Conservation (phyloP, 2,113 vertebrate genomes). For the Dipodomys merriami region DNA sequence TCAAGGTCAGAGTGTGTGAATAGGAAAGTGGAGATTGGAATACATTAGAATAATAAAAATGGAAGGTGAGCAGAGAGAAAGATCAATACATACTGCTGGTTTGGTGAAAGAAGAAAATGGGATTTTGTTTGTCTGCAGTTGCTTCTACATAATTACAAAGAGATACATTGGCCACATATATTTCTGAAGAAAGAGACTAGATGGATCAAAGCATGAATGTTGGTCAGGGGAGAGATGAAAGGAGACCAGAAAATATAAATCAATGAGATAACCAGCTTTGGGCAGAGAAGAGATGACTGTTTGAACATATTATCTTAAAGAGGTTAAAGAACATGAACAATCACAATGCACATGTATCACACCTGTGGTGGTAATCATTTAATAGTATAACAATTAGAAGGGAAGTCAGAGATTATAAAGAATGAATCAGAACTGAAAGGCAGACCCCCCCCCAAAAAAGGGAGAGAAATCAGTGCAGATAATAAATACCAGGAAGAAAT, state of each 20-base stretch:
- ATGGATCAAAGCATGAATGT: neutral
- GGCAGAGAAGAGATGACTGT: neutral
- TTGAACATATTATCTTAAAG: neutral
- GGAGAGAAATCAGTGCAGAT: neutral
- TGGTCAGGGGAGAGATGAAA: neutral
- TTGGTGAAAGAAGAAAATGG: constrained; percentile 39
- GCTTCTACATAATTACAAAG: constrained; percentile 50
- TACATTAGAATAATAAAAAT: constrained; percentile 43
- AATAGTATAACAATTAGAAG: constrained; percentile 9
- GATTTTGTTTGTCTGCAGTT: constrained; percentile 23
- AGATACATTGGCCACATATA: neutral
- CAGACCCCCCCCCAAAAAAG: neutral
- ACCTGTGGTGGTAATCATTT: neutral
- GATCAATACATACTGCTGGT: neutral
- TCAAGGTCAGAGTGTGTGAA: neutral
- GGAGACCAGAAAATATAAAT: neutral
- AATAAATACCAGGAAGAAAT: neutral
- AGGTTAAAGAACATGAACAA: constrained; percentile 10
- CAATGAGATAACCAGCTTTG: constrained; percentile 32
- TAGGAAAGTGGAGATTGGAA: neutral
- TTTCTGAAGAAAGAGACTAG: neutral
- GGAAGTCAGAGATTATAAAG: neutral
- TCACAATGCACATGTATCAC: neutral
- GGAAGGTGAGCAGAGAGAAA: neutral
- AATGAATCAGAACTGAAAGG: neutral